These are phyloP conservation scores for Muraenolepis orangiensis DNA, from an alignment of 2,797 vertebrate genomes.

Conservation along the genomic window DNA sequence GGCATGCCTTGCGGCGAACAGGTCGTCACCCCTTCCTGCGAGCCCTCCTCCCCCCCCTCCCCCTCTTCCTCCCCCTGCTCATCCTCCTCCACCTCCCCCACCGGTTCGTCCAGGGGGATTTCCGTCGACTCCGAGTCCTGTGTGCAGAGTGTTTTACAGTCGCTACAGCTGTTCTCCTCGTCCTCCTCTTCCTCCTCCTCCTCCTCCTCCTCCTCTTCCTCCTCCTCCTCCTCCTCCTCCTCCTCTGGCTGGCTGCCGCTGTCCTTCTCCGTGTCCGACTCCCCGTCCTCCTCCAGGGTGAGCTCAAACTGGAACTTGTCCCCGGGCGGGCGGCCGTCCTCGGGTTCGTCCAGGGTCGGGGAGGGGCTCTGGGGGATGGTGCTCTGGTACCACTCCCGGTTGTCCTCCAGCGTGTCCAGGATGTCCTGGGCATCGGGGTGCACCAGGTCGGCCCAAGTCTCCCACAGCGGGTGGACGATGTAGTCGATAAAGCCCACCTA, in stretches of 20 bases:
- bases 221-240: conserved; percentile 80
- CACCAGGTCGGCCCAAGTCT: conserved; percentile 98
- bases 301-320: conserved; percentile 99
- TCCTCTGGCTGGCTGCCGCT: conserved; percentile 94
- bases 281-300: conserved; percentile 94
- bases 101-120: conserved; percentile 93
- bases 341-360: conserved; percentile 84
- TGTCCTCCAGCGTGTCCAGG: conserved; percentile 96
- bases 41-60: conserved; percentile 40
- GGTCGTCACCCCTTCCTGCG: conserved; percentile 52
- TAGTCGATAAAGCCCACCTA: conserved; percentile 99
- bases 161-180: conserved; percentile 95
- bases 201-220: conserved; percentile 77
- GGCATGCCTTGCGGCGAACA: conserved; percentile 54
- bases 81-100: conserved; percentile 81
- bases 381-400: conserved; percentile 99
- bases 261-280: conserved; percentile 97
- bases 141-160: conserved; percentile 98
- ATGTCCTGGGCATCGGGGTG: conserved; percentile 98
- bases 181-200: conserved; percentile 89
- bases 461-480: conserved; percentile 97
- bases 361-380: conserved; percentile 99
- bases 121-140: conserved; percentile 98
- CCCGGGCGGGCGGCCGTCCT: conserved; percentile 84
- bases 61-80: conserved; percentile 61